Conservation (phyloP, 2,888 invertebrate genomes). For the Pediacus dermestoides region DNA sequence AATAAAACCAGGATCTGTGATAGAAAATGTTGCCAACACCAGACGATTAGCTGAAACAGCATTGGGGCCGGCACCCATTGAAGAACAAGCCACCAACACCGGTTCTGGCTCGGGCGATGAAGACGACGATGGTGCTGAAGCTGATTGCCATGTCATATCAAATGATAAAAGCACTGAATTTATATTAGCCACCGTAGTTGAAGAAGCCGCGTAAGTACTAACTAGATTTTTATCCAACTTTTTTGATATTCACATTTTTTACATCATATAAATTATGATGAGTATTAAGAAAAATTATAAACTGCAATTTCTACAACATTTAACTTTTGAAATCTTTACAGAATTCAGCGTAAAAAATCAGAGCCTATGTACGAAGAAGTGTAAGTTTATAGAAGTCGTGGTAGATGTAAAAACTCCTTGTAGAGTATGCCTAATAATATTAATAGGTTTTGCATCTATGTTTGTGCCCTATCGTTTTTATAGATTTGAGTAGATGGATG, state of each 20-base stretch:
- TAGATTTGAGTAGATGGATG: too few species aligned
- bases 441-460: too few species aligned
- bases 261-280: neutral
- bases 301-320: neutral
- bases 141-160: slow-evolving; percentile 78
- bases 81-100: slow-evolving; percentile 83
- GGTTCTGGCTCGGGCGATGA: slow-evolving; percentile 87
- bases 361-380: slow-evolving; percentile 28
- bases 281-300: neutral
- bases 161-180: slow-evolving; percentile 90
- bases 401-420: too few species aligned
- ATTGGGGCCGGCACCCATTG: slow-evolving; percentile 61
- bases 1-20: slow-evolving; percentile 73
- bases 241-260: too few species aligned
- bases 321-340: slow-evolving; percentile 18
- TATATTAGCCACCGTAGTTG: slow-evolving; percentile 83
- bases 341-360: slow-evolving; percentile 23
- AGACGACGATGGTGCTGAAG: slow-evolving; percentile 67
- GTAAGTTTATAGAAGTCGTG: too few species aligned
- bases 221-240: too few species aligned
- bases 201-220: slow-evolving; percentile 76
- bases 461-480: too few species aligned
- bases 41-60: slow-evolving; percentile 77
- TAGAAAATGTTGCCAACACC: slow-evolving; percentile 85
- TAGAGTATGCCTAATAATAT: too few species aligned